phyloP scores from a whole-genome alignment of 2,797 vertebrate species.

The Triplophysa bombifrons region DNA sequence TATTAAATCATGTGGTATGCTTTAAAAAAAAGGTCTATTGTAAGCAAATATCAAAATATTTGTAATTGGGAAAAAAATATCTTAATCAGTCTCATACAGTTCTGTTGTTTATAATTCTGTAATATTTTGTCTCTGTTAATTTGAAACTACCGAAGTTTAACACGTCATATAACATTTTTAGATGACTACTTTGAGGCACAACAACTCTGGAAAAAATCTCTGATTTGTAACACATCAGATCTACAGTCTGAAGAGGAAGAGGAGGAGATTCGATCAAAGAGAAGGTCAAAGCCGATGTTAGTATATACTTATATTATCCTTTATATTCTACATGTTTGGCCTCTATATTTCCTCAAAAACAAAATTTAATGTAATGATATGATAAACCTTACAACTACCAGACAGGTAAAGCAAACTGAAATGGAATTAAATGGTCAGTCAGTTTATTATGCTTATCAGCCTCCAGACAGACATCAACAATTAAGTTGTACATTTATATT shows the following conservation, averaged over 20 bases:
- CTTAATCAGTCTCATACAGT: background rate
- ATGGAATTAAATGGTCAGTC: background rate
- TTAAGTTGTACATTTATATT: too few species aligned
- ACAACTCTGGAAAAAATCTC: background rate
- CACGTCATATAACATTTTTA: background rate
- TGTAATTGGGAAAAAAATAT: background rate
- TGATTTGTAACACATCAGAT: constrained; percentile 6
- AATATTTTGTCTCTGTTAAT: background rate
- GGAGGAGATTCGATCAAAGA: constrained; percentile 1
- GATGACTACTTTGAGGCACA: constrained; percentile 1
- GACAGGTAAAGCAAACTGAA: background rate
- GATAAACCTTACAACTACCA: constrained; percentile 8
- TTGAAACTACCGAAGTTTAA: background rate
- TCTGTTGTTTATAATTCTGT: background rate
- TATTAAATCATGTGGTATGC: constrained; percentile 21
- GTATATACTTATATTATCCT: background rate
- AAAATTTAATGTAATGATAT: constrained; percentile 8
- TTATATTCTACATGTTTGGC: constrained; percentile 5
- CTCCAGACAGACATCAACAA: too few species aligned
- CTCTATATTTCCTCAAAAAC: background rate
- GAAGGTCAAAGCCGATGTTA: constrained; percentile 9
- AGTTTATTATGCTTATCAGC: background rate
- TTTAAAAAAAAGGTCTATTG: background rate
- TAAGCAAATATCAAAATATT: background rate
- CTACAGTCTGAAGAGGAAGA: constrained; percentile 31